phyloP scores from a whole-genome alignment of 2,797 vertebrate genomes.

The Acipenser transmontanus region DNA sequence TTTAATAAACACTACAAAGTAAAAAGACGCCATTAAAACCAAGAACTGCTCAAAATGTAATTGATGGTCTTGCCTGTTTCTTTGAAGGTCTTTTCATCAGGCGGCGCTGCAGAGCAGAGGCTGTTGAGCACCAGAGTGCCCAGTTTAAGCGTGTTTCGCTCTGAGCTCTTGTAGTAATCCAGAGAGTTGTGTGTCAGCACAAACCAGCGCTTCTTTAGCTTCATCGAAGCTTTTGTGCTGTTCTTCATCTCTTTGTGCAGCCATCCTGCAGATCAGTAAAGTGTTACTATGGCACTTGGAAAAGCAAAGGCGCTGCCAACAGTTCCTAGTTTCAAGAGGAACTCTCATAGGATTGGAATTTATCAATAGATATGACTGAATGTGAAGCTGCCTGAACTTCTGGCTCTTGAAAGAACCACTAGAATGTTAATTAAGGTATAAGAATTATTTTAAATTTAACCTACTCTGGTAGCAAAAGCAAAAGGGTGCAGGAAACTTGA shows the following conservation, averaged over 20 bases:
- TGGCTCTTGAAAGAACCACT: too few relatives aligned
- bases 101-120: conserved; percentile 85
- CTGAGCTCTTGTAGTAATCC: conserved; percentile 94
- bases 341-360: not conserved
- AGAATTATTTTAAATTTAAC: too few relatives aligned
- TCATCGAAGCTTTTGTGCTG: conserved; percentile 73
- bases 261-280: conserved; percentile 70
- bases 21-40: too few relatives aligned
- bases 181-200: conserved; percentile 93
- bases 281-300: too few relatives aligned
- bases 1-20: too few relatives aligned
- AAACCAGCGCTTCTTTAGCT: conserved; percentile 96
- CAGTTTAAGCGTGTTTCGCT: conserved; percentile 81
- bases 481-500: too few relatives aligned
- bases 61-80: conserved; percentile 71
- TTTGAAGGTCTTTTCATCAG: conserved; percentile 88
- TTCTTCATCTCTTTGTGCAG: conserved; percentile 90
- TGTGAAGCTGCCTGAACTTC: too few relatives aligned
- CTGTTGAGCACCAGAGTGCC: conserved; percentile 91
- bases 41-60: not conserved
- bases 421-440: too few relatives aligned
- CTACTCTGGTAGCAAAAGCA: too few relatives aligned
- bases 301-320: too few relatives aligned
- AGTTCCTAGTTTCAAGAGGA: not conserved
- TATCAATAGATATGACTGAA: not conserved